Evolutionary conservation across 2,797 vertebrate species (phyloP).

Genomic region (Neosilurus mollespiculum): DNA sequence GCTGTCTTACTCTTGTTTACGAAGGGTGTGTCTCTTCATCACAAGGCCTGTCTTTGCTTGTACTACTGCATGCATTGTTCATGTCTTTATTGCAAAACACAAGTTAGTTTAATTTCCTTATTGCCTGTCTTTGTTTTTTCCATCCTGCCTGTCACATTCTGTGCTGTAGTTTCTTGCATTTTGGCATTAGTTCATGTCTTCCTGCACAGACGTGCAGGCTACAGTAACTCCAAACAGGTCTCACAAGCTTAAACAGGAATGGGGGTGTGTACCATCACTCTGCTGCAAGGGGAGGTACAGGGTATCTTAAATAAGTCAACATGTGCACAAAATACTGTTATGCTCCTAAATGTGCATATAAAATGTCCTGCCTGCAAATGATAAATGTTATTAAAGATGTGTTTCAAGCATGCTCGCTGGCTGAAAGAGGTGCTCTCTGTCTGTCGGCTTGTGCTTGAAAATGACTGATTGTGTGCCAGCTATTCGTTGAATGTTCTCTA

Average conservation of each 20-base stretch:
- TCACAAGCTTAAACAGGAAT: slow-evolving; percentile 54
- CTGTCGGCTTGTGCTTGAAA: neutral
- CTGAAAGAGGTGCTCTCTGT: neutral
- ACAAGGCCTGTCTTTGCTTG: neutral
- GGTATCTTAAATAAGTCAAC: neutral
- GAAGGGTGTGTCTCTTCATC: slow-evolving; percentile 66
- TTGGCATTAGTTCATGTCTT: neutral
- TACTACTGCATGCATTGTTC: neutral
- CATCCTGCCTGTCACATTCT: neutral
- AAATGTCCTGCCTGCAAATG: neutral
- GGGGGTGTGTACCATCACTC: neutral
- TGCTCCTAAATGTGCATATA: neutral
- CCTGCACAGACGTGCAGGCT: slow-evolving; percentile 65
- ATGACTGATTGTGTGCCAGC: slow-evolving; percentile 58
- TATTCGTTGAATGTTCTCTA: slow-evolving; percentile 73
- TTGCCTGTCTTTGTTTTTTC: neutral
- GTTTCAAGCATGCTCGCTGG: neutral
- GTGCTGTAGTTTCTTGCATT: neutral
- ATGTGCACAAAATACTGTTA: no score
- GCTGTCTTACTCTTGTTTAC: slow-evolving; percentile 58
- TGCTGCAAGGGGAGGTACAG: neutral
- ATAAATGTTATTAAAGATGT: no score
- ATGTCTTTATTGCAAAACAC: neutral
- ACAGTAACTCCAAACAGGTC: slow-evolving; percentile 62
- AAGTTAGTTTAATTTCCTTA: neutral